Evolutionary conservation across 2,888 invertebrate genomes (phyloP).

Genomic region (Ferrisia virgata): DNA sequence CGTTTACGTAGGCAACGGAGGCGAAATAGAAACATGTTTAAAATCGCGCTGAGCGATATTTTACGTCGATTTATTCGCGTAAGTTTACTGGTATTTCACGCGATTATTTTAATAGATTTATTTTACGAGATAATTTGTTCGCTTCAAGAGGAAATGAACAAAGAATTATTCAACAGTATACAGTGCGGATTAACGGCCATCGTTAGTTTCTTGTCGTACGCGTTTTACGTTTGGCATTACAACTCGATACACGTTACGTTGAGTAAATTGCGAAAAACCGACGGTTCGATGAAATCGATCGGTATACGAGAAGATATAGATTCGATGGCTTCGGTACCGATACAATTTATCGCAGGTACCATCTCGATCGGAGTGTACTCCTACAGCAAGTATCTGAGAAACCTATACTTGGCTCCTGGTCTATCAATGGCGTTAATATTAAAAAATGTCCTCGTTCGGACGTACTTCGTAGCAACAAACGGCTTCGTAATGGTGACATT

Average conservation of each 20-base stretch:
- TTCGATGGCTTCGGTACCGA: not conserved
- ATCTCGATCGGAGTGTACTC: not conserved
- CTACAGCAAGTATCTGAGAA: not conserved
- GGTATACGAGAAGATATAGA: not conserved
- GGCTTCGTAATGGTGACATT: constrained; percentile 16
- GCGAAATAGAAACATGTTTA: not conserved
- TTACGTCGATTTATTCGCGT: not conserved
- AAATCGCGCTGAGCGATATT: not conserved
- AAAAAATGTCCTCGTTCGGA: not conserved
- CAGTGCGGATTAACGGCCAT: constrained; percentile 10
- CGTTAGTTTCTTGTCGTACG: constrained; percentile 33
- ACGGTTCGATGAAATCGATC: constrained; percentile 19
- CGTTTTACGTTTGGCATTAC: constrained; percentile 22
- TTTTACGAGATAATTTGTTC: constrained; percentile 25
- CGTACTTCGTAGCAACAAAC: not conserved
- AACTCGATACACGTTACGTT: not conserved
- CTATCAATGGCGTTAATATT: not conserved
- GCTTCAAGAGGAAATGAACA: not conserved
- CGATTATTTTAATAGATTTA: not conserved
- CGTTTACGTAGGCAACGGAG: too few species aligned
- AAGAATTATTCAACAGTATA: constrained; percentile 19
- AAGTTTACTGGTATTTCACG: not conserved
- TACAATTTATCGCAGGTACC: not conserved
- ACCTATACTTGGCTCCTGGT: not conserved
- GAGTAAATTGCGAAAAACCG: not conserved